Percentiles rank a stretch among this genome's conserved stretches.
phyloP scores from a whole-genome alignment of 1,140 invertebrate species.

The Glomeris maerens region DNA sequence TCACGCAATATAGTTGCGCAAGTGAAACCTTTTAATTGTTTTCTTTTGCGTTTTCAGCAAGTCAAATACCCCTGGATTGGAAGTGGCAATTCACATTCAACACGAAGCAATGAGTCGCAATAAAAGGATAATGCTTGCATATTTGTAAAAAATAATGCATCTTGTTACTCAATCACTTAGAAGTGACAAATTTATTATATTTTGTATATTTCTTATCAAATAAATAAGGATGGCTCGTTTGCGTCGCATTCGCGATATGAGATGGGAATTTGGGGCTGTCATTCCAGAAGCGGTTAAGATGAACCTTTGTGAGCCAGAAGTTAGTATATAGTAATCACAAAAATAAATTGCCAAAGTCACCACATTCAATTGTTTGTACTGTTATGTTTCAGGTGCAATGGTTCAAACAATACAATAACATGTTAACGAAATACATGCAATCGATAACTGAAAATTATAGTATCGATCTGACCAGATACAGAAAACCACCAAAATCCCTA shows the following conservation, averaged over 20 bases:
- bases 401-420: conserved; percentile 76
- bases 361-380: neutral
- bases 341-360: conserved; percentile 6
- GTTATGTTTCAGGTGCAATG: conserved; percentile 46
- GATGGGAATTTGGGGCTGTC: conserved; percentile 87
- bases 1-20: neutral
- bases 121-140: conserved; percentile 3
- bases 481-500: conserved; percentile 80
- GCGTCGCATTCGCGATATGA: conserved; percentile 56
- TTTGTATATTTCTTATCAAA: too few species aligned
- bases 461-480: conserved; percentile 72
- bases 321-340: conserved; percentile 17
- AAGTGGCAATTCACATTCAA: neutral
- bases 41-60: conserved; percentile 1
- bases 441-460: conserved; percentile 58
- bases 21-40: neutral
- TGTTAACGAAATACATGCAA: conserved; percentile 76
- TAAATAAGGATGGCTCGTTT: too few species aligned
- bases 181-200: too few species aligned
- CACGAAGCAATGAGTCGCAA: neutral
- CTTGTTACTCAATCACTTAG: conserved; percentile 25
- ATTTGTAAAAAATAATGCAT: neutral
- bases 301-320: conserved; percentile 64
- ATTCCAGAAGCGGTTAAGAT: conserved; percentile 68
- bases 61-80: too few species aligned